Evolutionary conservation across 2,888 invertebrate genomes (phyloP).

Genomic region (Thysanoteuthis rhombus): DNA sequence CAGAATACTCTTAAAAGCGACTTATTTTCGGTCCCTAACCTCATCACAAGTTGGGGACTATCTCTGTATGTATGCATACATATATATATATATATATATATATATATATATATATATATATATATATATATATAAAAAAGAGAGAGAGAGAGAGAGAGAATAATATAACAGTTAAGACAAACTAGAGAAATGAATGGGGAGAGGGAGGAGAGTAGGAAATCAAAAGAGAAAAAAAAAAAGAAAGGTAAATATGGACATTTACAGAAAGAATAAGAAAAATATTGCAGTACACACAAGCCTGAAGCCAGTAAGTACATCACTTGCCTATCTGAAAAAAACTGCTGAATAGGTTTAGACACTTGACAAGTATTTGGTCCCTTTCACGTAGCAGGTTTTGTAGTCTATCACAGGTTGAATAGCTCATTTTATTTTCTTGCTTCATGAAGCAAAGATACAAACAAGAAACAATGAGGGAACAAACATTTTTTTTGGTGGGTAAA

Average conservation of each 20-base stretch:
- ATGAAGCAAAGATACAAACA: neutral
- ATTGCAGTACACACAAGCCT: too few relatives aligned
- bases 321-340: neutral
- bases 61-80: neutral
- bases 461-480: neutral
- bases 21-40: too few relatives aligned
- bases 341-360: neutral
- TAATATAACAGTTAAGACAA: too few relatives aligned
- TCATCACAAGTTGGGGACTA: too few relatives aligned
- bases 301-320: neutral
- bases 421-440: neutral
- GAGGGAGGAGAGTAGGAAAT: neutral
- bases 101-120: neutral
- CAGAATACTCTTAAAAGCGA: too few relatives aligned
- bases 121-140: neutral
- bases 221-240: neutral
- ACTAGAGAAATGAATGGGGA: too few relatives aligned
- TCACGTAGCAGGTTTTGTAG: neutral
- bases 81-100: neutral
- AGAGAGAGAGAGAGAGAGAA: too few relatives aligned
- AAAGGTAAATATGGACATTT: rapidly evolving
- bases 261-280: neutral
- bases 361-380: neutral
- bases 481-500: neutral
- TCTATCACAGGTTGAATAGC: neutral